Evolutionary conservation across 2,888 invertebrate species (phyloP), one percentile per base, ranked within the genome.

Genomic region (Chloromyia formosa): DNA sequence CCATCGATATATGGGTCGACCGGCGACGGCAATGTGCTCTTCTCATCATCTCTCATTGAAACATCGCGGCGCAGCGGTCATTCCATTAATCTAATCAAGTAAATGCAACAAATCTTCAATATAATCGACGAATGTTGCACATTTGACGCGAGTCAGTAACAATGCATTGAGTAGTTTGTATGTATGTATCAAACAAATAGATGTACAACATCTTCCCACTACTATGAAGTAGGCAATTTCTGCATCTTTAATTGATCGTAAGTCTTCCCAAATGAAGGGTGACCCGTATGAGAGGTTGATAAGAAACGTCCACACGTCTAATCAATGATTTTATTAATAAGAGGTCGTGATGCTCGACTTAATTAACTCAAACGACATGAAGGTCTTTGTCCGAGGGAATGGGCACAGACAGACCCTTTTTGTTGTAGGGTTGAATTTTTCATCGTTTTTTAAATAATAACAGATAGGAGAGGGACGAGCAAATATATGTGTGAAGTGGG

Each of bases 261-360:
- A 53, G 53, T 23, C 54, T 69, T 27, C 22, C 27, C 27, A 35
- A 35, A 35, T 53, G 54, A 49, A 35, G 68, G 23, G 23, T 69
- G 68, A 69, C 68, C 68, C 68, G 68, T 54, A 69, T 69, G 54
- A 18, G 20, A 35, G 27, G 2, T 7, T 22, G 68, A 53, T 53
- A 69, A 69, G 62, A 22, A 10, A 2, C 62, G 40, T 62, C 62
- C 49, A 49, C 49, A n/a, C 16, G 49, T 49, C 14, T 49, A 49
- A 49, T 49, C 27, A 35, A 49, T 49, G 49, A 49, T 49, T 7
- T 49, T 49, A 12, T 49, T 49, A n/a, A n/a, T n/a, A 49, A n/a
- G 49, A 49, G 42, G 42, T 42, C 42, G n/a, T n/a, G n/a, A 42
- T 12, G 42, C 42, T 42, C 42, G 42, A 42, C 42, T 42, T 42